A percentile compares a stretch with the other conserved stretches of the same genome.
These are phyloP conservation scores for Hiodon tergisus DNA, from an alignment of 2,113 vertebrate species.

Conservation along the genomic window DNA sequence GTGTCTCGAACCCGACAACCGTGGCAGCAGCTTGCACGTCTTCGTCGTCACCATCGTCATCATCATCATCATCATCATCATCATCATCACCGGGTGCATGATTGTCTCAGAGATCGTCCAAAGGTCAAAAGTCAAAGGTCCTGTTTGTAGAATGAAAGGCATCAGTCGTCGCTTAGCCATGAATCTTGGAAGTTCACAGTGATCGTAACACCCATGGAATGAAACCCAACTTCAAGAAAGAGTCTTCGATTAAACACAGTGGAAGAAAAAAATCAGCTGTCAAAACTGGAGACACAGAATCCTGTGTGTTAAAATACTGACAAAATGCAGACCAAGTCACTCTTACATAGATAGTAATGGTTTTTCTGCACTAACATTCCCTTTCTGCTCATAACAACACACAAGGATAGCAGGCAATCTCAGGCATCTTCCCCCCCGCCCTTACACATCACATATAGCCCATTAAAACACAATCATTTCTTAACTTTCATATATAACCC, in stretches of 20 bases:
- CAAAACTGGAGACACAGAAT: slow-evolving; percentile 1
- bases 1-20: neutral
- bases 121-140: slow-evolving; percentile 2
- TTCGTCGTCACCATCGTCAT: neutral
- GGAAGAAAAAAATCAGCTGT: neutral
- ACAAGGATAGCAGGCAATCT: neutral
- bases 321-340: no score
- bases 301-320: no score
- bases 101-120: slow-evolving; percentile 12
- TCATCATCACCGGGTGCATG: neutral
- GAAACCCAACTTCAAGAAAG: slow-evolving; percentile 7
- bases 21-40: neutral
- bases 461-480: neutral
- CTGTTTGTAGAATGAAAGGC: slow-evolving; percentile 5
- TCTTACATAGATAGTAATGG: neutral
- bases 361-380: slow-evolving; percentile 5
- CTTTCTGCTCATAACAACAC: neutral
- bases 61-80: neutral
- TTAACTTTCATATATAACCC: neutral
- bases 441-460: neutral
- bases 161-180: neutral
- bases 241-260: slow-evolving; percentile 5
- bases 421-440: neutral
- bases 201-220: neutral
- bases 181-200: neutral